Evolutionary conservation across 2,797 vertebrate species (phyloP).

Genomic region (Tokudaia muenninki): DNA sequence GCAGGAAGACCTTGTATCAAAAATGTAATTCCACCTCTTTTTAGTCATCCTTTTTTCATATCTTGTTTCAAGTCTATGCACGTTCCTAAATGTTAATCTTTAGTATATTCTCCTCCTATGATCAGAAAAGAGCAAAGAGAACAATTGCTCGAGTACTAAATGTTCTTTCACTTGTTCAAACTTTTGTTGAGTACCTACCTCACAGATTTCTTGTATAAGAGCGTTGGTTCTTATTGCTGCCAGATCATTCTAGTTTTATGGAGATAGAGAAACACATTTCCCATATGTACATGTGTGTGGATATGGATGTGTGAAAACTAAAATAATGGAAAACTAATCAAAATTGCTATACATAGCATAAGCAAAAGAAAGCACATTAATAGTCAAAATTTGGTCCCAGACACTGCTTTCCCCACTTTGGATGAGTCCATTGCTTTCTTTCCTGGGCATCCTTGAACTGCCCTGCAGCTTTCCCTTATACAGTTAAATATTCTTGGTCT

Average conservation of each 20-base stretch:
- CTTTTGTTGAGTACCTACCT: not conserved
- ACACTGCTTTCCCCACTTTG: not conserved
- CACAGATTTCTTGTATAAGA: not conserved
- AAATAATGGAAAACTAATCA: not conserved
- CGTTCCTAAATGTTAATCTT: not conserved
- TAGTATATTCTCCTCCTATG: not conserved
- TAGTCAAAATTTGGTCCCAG: not conserved
- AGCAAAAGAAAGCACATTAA: not conserved
- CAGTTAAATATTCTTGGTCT: not conserved
- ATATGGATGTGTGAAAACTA: not conserved
- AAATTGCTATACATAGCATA: not conserved
- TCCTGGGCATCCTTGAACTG: not conserved
- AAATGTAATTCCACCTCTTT: not conserved
- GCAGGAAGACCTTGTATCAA: not conserved
- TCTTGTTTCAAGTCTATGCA: not conserved
- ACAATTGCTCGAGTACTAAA: not conserved
- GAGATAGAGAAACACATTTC: not conserved
- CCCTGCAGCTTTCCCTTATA: not conserved
- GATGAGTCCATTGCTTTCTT: not conserved
- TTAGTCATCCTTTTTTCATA: not conserved
- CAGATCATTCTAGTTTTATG: constrained; percentile 13
- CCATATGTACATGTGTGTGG: not conserved
- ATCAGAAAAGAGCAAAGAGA: not conserved
- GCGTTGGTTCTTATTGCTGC: not conserved
- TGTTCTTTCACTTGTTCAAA: not conserved